These are phyloP conservation scores for Andrena dorsata DNA, from an alignment of 2,888 invertebrate genomes.

Conservation along the genomic window DNA sequence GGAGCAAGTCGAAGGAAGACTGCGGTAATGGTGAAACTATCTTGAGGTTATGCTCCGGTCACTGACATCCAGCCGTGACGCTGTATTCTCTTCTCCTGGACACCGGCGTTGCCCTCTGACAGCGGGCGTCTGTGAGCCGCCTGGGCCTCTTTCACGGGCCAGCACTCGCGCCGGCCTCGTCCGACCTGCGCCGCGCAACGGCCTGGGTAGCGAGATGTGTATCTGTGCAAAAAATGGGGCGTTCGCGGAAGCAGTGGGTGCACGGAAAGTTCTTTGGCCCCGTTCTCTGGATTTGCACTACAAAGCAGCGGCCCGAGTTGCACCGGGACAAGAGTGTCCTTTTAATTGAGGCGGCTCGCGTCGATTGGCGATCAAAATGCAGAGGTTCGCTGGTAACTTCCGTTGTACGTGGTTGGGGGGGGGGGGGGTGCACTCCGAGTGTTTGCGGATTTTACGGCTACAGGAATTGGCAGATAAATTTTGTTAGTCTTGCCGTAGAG, in stretches of 20 bases:
- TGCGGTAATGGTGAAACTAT: conserved; percentile 81
- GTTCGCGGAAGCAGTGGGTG: conserved; percentile 25
- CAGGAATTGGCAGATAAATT: neutral
- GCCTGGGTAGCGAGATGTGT: conserved; percentile 33
- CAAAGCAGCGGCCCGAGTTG: neutral
- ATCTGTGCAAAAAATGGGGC: conserved; percentile 29
- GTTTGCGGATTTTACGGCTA: neutral
- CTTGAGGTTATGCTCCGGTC: conserved; percentile 83
- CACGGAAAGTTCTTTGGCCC: conserved; percentile 4
- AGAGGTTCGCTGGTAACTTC: neutral
- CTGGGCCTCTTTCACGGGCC: conserved; percentile 36
- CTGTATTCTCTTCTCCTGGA: conserved; percentile 72
- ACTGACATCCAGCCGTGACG: conserved; percentile 81
- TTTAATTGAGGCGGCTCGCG: neutral
- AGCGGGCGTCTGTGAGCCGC: conserved; percentile 48
- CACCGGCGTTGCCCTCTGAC: conserved; percentile 67
- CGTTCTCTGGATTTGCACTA: neutral
- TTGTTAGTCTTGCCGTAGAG: neutral
- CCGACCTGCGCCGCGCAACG: neutral
- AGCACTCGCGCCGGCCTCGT: conserved; percentile 12
- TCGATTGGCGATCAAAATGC: neutral
- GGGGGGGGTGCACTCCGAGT: neutral
- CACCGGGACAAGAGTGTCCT: neutral
- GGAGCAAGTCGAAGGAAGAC: conserved; percentile 64
- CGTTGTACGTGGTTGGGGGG: neutral